Conservation (phyloP, 2,113 vertebrate species). For the Scopus umbretta region DNA sequence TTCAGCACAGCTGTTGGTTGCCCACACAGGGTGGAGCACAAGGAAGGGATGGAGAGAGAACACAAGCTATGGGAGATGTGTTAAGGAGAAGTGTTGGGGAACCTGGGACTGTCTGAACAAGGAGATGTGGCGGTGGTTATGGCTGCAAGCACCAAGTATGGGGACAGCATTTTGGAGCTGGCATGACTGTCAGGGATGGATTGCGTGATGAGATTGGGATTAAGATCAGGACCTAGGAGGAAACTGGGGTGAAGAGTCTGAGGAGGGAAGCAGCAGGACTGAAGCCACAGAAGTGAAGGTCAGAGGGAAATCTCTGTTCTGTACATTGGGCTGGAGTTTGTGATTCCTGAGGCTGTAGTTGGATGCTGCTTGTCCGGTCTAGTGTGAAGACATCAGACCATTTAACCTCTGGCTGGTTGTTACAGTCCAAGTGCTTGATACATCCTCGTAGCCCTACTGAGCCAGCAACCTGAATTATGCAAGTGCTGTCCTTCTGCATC, state of each 20-base stretch:
- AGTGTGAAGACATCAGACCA: not conserved
- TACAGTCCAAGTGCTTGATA: not conserved
- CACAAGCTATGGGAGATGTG: not conserved
- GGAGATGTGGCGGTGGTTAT: not conserved
- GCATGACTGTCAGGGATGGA: not conserved
- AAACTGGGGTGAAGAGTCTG: not conserved
- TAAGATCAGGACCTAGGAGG: not conserved
- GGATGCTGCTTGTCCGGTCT: not conserved
- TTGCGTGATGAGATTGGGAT: not conserved
- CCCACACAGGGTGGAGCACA: not conserved
- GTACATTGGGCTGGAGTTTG: not conserved
- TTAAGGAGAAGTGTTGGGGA: not conserved
- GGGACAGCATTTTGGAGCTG: not conserved
- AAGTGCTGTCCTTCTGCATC: not conserved
- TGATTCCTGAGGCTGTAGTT: not conserved
- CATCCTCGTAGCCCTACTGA: not conserved
- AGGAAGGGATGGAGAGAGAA: not conserved
- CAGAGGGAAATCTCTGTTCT: not conserved
- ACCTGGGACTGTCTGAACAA: not conserved
- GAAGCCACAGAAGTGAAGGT: not conserved
- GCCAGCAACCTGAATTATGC: not conserved
- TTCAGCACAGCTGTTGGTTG: not conserved
- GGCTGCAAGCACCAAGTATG: not conserved
- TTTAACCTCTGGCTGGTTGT: not conserved
- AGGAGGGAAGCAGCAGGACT: not conserved